Evolutionary conservation across 2,113 vertebrate genomes (phyloP).

Genomic region (Rhynchomys soricoides): DNA sequence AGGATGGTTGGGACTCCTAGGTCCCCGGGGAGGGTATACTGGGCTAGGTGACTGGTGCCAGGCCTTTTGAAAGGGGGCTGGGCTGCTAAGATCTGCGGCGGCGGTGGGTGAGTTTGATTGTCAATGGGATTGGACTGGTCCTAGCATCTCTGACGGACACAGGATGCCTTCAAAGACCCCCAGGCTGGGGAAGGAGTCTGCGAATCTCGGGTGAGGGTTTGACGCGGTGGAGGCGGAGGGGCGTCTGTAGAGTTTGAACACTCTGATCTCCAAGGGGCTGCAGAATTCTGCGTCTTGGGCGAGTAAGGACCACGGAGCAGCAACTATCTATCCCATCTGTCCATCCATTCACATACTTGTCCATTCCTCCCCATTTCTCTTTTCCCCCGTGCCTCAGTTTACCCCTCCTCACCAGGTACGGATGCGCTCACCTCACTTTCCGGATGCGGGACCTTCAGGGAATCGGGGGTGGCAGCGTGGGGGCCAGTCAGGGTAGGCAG

Average conservation of each 20-base stretch:
- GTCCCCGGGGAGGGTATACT: not conserved
- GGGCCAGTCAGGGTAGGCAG: conserved; percentile 50
- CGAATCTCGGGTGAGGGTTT: not conserved
- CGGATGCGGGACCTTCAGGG: conserved; percentile 71
- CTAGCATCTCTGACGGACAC: not conserved
- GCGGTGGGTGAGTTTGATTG: not conserved
- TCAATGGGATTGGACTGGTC: not conserved
- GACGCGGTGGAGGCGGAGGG: not conserved
- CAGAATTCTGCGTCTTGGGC: not conserved
- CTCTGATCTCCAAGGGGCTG: conserved; percentile 26
- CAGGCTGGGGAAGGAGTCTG: not conserved
- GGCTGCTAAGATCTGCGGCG: not conserved
- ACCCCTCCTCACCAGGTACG: conserved; percentile 55
- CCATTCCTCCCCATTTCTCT: not conserved
- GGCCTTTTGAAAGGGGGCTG: not conserved
- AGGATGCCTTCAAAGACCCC: not conserved
- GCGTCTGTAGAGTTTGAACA: not conserved
- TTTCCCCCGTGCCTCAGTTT: conserved; percentile 67
- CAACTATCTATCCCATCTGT: not conserved
- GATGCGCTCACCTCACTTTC: conserved; percentile 76
- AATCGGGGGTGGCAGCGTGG: conserved; percentile 59
- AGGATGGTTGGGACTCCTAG: not conserved
- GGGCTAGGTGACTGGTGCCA: not conserved
- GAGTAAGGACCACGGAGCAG: not conserved
- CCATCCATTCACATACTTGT: not conserved